A percentile compares a stretch with the other conserved stretches of the same genome.
Evolutionary conservation across 2,888 invertebrate genomes (phyloP).

Genomic region (Spisula solida): DNA sequence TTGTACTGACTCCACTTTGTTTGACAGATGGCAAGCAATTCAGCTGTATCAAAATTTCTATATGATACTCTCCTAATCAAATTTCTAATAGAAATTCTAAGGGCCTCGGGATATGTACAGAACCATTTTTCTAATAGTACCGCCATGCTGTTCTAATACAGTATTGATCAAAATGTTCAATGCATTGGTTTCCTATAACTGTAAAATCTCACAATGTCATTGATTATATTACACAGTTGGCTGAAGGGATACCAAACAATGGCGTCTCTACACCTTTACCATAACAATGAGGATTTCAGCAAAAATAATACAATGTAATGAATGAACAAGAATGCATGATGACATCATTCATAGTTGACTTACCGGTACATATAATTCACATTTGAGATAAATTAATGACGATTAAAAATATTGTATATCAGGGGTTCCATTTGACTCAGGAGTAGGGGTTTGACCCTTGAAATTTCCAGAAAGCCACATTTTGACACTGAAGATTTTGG

Average conservation of each 20-base stretch:
- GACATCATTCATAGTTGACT: neutral
- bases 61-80: neutral
- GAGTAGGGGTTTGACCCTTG: too few relatives aligned
- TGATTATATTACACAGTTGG: conserved; percentile 20
- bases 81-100: conserved; percentile 22
- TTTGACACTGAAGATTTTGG: too few relatives aligned
- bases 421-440: too few relatives aligned
- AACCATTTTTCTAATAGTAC: neutral
- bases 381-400: too few relatives aligned
- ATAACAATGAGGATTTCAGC: neutral
- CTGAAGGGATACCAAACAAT: conserved; percentile 14
- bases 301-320: neutral
- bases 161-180: conserved; percentile 16
- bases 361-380: neutral
- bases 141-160: neutral
- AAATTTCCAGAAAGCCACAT: too few relatives aligned
- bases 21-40: neutral
- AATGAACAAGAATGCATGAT: conserved; percentile 2
- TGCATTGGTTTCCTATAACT: conserved; percentile 12
- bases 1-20: too few relatives aligned
- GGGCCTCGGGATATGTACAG: neutral
- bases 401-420: too few relatives aligned
- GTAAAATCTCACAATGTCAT: conserved; percentile 5
- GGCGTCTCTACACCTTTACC: neutral
- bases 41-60: neutral